These are phyloP conservation scores for Hetaerina americana DNA, from an alignment of 1,140 invertebrate species.

Conservation along the genomic window DNA sequence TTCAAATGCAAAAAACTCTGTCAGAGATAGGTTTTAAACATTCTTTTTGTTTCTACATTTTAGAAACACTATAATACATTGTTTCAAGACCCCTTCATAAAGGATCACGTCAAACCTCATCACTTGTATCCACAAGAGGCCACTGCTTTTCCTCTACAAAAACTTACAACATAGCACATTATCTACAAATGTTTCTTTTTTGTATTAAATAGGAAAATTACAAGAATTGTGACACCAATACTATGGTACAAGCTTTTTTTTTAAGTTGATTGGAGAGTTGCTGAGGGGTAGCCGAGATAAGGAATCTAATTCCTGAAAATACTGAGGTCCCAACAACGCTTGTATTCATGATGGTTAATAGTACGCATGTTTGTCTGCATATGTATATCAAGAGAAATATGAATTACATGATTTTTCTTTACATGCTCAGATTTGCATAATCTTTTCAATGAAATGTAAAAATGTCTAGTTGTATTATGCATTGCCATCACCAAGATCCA, in stretches of 20 bases:
- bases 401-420: neutral
- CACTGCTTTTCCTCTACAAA: neutral
- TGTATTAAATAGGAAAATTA: neutral
- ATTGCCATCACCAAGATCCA: neutral
- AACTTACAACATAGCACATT: neutral
- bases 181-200: constrained; percentile 1
- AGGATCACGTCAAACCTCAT: neutral
- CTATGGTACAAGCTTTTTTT: neutral
- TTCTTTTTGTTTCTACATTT: constrained; percentile 1
- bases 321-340: neutral
- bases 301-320: neutral
- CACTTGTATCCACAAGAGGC: neutral
- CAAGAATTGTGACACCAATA: neutral
- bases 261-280: neutral
- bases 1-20: neutral
- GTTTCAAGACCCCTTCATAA: neutral
- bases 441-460: neutral
- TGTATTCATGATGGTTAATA: neutral
- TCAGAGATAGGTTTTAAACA: neutral
- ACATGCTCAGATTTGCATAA: neutral
- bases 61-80: constrained; percentile 1
- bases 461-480: neutral
- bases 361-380: neutral
- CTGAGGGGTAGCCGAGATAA: neutral
- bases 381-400: neutral